A percentile compares a stretch with the other conserved stretches of the same genome.
Conservation (phyloP, 2,888 invertebrate species). For the Dicycla oo region DNA sequence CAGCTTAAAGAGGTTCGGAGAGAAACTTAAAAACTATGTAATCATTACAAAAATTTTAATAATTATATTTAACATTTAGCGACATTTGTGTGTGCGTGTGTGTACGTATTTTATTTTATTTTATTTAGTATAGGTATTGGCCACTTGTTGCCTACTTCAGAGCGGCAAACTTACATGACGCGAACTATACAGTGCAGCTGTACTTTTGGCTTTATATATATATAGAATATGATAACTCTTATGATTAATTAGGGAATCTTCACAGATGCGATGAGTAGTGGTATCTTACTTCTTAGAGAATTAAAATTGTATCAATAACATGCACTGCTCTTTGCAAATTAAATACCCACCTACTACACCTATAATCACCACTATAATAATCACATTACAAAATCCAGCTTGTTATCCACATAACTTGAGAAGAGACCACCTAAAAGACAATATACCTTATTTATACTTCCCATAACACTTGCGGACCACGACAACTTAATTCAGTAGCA, state of each 20-base stretch:
- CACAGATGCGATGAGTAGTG: not conserved
- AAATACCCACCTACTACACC: not conserved
- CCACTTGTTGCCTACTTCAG: too few relatives aligned
- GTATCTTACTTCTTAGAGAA: not conserved
- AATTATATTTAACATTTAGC: too few relatives aligned
- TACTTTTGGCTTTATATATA: not conserved
- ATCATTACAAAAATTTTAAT: too few relatives aligned
- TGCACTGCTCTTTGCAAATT: too few relatives aligned
- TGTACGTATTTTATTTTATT: too few relatives aligned
- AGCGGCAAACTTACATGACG: too few relatives aligned
- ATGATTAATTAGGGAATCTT: not conserved
- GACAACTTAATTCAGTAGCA: conserved; percentile 60
- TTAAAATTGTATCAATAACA: not conserved
- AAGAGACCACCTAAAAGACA: conserved; percentile 29
- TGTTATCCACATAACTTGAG: conserved; percentile 36
- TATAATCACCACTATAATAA: too few relatives aligned
- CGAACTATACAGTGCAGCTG: too few relatives aligned
- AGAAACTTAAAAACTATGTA: too few relatives aligned
- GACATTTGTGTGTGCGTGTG: too few relatives aligned
- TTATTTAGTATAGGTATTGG: too few relatives aligned
- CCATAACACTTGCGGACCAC: conserved; percentile 48
- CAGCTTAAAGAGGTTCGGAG: too few relatives aligned
- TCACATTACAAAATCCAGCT: conserved; percentile 31
- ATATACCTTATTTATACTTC: conserved; percentile 46
- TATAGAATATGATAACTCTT: not conserved